phyloP scores from a whole-genome alignment of 1,140 invertebrate species.

The Notospermus geniculatus region DNA sequence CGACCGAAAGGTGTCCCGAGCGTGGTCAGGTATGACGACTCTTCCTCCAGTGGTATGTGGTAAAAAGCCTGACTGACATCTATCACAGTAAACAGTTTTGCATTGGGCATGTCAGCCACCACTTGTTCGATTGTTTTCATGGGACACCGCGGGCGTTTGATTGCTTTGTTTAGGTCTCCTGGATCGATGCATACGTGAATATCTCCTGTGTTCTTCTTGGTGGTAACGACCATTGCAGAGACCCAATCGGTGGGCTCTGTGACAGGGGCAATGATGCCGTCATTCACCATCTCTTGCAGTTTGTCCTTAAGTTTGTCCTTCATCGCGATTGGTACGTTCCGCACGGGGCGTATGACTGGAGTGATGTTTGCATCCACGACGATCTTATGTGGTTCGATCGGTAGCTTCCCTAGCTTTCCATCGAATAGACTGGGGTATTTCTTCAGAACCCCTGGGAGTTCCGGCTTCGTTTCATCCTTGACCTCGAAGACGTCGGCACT shows the following conservation, averaged over 20 bases:
- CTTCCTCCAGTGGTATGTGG: constrained; percentile 1
- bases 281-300: no score
- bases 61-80: constrained; percentile 11
- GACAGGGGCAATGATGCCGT: neutral
- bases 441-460: no score
- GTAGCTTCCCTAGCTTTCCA: no score
- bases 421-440: no score
- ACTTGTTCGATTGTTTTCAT: constrained; percentile 12
- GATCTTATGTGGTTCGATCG: no score
- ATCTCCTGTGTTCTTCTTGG: constrained; percentile 11
- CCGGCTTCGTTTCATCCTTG: no score
- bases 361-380: no score
- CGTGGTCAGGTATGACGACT: constrained; percentile 1
- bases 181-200: constrained; percentile 12
- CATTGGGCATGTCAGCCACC: neutral
- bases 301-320: no score
- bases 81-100: constrained; percentile 11
- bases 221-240: neutral
- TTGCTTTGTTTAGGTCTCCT: constrained; percentile 6
- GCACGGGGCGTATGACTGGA: no score
- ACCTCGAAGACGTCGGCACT: no score
- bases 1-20: constrained; percentile 5
- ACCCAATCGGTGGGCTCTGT: constrained; percentile 13
- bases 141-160: constrained; percentile 10
- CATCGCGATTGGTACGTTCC: no score